Evolutionary conservation across 2,797 vertebrate species (phyloP).

Genomic region (Xerus rutilus): DNA sequence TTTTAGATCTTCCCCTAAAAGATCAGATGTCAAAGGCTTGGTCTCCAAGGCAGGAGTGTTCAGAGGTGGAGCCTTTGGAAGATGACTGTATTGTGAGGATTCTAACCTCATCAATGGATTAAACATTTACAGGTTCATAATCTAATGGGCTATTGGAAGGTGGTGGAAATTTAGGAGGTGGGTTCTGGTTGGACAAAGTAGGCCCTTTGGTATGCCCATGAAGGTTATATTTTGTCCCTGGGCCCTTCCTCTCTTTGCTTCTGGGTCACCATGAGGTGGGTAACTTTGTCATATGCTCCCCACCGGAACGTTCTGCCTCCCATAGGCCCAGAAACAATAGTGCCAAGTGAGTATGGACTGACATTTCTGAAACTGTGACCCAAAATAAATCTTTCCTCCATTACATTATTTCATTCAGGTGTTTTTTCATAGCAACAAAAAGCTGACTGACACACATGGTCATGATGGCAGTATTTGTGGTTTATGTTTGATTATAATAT

Average conservation of each 20-base stretch:
- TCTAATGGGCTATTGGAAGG: too few species aligned
- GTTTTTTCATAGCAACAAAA: not conserved
- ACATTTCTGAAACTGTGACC: not conserved
- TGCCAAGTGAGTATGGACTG: not conserved
- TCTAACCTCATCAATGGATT: not conserved
- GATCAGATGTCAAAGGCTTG: not conserved
- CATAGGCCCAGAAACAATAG: not conserved
- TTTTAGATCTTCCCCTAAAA: not conserved
- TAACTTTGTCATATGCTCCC: not conserved
- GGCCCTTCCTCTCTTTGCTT: not conserved
- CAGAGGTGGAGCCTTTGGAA: not conserved
- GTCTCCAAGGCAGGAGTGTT: not conserved
- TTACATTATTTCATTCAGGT: not conserved
- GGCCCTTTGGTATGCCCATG: too few species aligned
- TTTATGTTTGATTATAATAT: not conserved
- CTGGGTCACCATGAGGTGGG: not conserved
- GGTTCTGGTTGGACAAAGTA: too few species aligned
- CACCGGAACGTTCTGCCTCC: not conserved
- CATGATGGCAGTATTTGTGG: not conserved
- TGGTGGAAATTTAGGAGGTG: too few species aligned
- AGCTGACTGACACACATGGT: not conserved
- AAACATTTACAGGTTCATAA: not conserved
- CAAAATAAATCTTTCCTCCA: not conserved
- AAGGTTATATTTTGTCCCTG: too few species aligned
- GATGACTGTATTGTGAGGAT: not conserved